A percentile compares a stretch with the other conserved stretches of the same genome.
These are phyloP conservation scores for Mastacembelus armatus DNA, from an alignment of 2,797 vertebrate species.

Conservation along the genomic window DNA sequence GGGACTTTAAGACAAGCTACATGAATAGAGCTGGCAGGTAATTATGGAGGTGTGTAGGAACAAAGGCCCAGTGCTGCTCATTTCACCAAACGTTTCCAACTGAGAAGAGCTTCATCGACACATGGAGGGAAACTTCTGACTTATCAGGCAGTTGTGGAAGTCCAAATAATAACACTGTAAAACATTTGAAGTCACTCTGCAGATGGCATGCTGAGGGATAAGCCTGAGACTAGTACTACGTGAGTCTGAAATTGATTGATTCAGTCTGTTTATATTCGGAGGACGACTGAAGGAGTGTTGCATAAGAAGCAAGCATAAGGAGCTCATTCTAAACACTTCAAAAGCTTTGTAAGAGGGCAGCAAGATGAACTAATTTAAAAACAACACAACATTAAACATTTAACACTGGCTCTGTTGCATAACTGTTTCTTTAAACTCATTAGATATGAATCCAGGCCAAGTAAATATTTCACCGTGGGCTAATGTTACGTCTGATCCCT, in stretches of 20 bases:
- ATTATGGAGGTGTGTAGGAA: constrained; percentile 62
- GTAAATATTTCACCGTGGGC: constrained; percentile 80
- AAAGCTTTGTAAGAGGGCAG: constrained; percentile 29
- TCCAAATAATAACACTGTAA: constrained; percentile 24
- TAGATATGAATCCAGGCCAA: constrained; percentile 80
- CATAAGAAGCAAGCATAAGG: constrained; percentile 1
- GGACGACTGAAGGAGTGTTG: background rate
- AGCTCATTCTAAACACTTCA: constrained; percentile 14
- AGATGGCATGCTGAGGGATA: constrained; percentile 13
- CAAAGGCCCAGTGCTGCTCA: constrained; percentile 52
- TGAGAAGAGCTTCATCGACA: constrained; percentile 26
- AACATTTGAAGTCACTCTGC: constrained; percentile 43
- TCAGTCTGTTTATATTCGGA: constrained; percentile 9
- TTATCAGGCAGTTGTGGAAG: constrained; percentile 42
- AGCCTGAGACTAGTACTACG: background rate
- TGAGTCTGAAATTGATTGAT: constrained; percentile 30
- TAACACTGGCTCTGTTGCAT: constrained; percentile 62
- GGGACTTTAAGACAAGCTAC: constrained; percentile 51
- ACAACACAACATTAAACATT: constrained; percentile 78
- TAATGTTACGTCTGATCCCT: constrained; percentile 71
- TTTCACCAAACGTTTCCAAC: constrained; percentile 35
- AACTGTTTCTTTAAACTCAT: constrained; percentile 77
- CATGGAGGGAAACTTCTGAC: constrained; percentile 38
- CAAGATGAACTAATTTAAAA: constrained; percentile 55
- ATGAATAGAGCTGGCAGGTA: constrained; percentile 53